Conservation (phyloP, 1,140 invertebrate species). For the Listronotus bonariensis region DNA sequence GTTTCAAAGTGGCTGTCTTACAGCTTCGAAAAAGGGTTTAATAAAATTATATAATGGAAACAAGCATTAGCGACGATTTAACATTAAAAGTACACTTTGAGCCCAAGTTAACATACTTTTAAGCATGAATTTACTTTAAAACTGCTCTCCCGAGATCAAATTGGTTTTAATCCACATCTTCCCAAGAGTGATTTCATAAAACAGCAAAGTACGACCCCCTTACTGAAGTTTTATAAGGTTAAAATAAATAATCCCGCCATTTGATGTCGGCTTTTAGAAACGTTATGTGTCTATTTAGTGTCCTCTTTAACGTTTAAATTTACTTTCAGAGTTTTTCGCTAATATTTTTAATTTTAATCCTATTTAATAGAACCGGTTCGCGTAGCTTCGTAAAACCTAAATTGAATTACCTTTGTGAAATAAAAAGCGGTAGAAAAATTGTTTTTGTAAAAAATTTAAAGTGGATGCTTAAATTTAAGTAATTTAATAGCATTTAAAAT, state of each 20-base stretch:
- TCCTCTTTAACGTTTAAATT: constrained; percentile 34
- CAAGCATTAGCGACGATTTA: constrained; percentile 41
- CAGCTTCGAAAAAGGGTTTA: constrained; percentile 8
- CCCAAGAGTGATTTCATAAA: constrained; percentile 43
- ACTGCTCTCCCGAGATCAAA: constrained; percentile 47
- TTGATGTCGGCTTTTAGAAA: constrained; percentile 43
- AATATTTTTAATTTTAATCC: constrained; percentile 21
- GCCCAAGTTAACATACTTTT: constrained; percentile 42
- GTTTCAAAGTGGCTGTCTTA: too few species aligned
- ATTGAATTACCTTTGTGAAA: constrained; percentile 7
- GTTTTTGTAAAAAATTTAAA: not conserved
- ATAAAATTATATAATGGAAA: constrained; percentile 21
- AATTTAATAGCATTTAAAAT: too few species aligned
- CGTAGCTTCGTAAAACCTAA: constrained; percentile 10
- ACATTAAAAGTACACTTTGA: constrained; percentile 44
- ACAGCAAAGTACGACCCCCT: constrained; percentile 41
- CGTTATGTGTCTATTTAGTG: constrained; percentile 36
- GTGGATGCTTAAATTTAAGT: too few species aligned
- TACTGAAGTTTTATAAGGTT: constrained; percentile 45
- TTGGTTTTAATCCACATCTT: constrained; percentile 48
- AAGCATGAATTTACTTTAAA: constrained; percentile 33
- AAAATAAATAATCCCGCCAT: constrained; percentile 46
- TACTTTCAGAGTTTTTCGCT: constrained; percentile 19
- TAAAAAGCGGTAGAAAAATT: constrained; percentile 7
- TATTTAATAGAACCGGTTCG: constrained; percentile 6